phyloP scores from a whole-genome alignment of 2,888 invertebrate species.

The Timandra comae region DNA sequence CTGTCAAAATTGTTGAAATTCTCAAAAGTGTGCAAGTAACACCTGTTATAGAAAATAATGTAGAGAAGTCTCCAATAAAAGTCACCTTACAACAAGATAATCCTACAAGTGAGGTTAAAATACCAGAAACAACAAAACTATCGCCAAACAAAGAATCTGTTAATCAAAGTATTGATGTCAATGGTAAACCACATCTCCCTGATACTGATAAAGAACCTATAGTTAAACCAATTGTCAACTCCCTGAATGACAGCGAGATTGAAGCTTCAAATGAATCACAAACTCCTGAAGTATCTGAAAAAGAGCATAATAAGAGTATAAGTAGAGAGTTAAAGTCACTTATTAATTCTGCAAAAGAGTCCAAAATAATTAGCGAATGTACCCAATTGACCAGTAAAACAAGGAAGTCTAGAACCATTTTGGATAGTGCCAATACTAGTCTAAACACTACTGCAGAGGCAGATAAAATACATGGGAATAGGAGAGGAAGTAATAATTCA shows the following conservation, averaged over 20 bases:
- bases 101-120: neutral
- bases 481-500: conserved; percentile 54
- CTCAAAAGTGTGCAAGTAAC: too few species aligned
- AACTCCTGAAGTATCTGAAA: conserved; percentile 45
- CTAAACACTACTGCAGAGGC: conserved; percentile 53
- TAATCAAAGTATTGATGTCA: too few species aligned
- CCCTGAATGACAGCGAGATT: conserved; percentile 21
- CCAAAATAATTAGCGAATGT: conserved; percentile 79
- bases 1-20: too few species aligned
- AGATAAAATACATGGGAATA: conserved; percentile 41
- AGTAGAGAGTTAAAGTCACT: conserved; percentile 79
- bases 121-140: too few species aligned
- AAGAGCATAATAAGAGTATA: conserved; percentile 59
- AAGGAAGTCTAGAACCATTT: conserved; percentile 57
- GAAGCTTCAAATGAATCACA: conserved; percentile 51
- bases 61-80: conserved; percentile 9
- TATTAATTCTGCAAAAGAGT: conserved; percentile 81
- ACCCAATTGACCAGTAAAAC: conserved; percentile 72
- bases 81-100: neutral
- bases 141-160: neutral
- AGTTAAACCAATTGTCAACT: too few species aligned
- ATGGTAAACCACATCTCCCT: too few species aligned
- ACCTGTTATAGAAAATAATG: neutral
- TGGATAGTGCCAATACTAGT: conserved; percentile 64
- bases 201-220: too few species aligned